phyloP scores from a whole-genome alignment of 2,797 vertebrate species.

The Rhyacichthys aspro region DNA sequence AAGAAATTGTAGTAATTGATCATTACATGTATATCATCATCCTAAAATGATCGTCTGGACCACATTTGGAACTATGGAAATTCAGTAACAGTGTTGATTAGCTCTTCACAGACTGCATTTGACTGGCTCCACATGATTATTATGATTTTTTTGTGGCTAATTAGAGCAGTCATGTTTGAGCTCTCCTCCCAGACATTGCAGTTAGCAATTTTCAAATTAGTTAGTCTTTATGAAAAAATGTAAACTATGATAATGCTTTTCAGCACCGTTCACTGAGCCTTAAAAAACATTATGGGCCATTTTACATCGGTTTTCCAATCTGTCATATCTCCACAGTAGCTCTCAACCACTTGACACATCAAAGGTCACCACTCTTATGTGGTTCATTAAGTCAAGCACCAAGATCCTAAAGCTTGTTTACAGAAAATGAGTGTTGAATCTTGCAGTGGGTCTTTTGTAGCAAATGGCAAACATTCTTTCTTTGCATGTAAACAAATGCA shows the following conservation, averaged over 20 bases:
- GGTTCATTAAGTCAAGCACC: conserved; percentile 29
- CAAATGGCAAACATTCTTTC: background rate
- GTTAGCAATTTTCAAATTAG: conserved; percentile 7
- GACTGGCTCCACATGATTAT: too few species aligned
- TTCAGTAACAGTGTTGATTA: too few species aligned
- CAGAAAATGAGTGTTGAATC: conserved; percentile 1
- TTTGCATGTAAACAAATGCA: background rate
- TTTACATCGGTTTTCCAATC: conserved; percentile 14
- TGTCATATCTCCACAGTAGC: conserved; percentile 15
- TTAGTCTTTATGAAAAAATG: conserved; percentile 10
- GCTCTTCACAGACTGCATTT: too few species aligned
- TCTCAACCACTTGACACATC: conserved; percentile 12
- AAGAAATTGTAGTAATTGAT: too few species aligned
- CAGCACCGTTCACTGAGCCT: conserved; percentile 23
- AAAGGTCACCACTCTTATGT: conserved; percentile 49
- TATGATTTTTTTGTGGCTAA: background rate
- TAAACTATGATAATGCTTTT: conserved; percentile 14
- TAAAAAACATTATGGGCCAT: conserved; percentile 22
- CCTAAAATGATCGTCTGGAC: too few species aligned
- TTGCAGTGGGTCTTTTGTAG: background rate
- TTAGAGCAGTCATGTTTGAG: background rate
- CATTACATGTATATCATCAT: too few species aligned
- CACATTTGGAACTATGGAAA: too few species aligned
- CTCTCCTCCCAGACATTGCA: background rate
- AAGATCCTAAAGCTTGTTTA: conserved; percentile 15